phyloP scores from a whole-genome alignment of 2,888 invertebrate genomes.

The Cetonia aurata region DNA sequence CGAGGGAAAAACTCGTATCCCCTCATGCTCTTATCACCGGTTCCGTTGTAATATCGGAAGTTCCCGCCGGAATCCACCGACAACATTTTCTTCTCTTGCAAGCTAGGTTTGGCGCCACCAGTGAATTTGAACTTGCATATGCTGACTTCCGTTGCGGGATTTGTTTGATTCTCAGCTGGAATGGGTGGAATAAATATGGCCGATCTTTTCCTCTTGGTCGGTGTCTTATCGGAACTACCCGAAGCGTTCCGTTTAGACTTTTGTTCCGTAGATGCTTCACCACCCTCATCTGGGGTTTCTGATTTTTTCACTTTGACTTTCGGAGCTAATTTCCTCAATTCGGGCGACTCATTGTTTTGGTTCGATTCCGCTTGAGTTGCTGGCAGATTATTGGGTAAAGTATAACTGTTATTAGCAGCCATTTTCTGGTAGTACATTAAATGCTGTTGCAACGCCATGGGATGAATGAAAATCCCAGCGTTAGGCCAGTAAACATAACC shows the following conservation, averaged over 20 bases:
- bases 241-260: constrained; percentile 65
- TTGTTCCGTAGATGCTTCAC: constrained; percentile 67
- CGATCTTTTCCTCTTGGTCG: constrained; percentile 81
- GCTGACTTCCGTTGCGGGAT: constrained; percentile 82
- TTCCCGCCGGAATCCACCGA: constrained; percentile 92
- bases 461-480: constrained; percentile 79
- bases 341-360: constrained; percentile 47
- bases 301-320: constrained; percentile 57
- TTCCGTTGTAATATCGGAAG: constrained; percentile 86
- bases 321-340: constrained; percentile 65
- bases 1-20: constrained; percentile 84
- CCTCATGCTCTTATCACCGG: constrained; percentile 83
- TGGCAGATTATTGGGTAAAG: constrained; percentile 57
- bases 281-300: constrained; percentile 57
- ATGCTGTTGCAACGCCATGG: constrained; percentile 79
- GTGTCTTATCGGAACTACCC: constrained; percentile 61
- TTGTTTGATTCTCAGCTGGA: constrained; percentile 79
- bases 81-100: constrained; percentile 93
- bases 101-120: constrained; percentile 87
- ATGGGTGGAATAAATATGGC: constrained; percentile 89
- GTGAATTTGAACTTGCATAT: constrained; percentile 96
- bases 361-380: constrained; percentile 55
- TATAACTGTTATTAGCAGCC: constrained; percentile 69
- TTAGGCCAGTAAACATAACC: constrained; percentile 80
- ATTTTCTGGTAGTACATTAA: constrained; percentile 82